These are phyloP conservation scores for Ondatra zibethicus DNA, from an alignment of 2,113 vertebrate species.

Conservation along the genomic window DNA sequence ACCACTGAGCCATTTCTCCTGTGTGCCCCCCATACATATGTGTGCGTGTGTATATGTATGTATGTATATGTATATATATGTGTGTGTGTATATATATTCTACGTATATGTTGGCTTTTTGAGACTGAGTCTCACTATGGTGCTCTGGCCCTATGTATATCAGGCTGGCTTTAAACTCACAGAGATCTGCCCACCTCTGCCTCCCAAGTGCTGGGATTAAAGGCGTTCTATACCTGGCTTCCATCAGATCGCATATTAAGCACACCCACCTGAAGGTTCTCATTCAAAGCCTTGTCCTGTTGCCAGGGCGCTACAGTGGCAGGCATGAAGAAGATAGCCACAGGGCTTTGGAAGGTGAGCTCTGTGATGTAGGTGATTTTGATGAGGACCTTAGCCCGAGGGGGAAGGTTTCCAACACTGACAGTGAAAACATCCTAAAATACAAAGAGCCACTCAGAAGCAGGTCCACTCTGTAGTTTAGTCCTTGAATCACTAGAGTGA, in stretches of 20 bases:
- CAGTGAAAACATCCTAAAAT: slow-evolving; percentile 92
- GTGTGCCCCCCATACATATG: background rate
- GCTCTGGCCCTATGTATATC: background rate
- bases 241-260: slow-evolving; percentile 8
- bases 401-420: slow-evolving; percentile 93
- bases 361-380: slow-evolving; percentile 92
- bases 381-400: slow-evolving; percentile 90
- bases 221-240: background rate
- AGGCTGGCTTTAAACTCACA: background rate
- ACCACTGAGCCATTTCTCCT: too few relatives aligned
- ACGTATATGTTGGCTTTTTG: background rate
- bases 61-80: too few relatives aligned
- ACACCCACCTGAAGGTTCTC: slow-evolving; percentile 90
- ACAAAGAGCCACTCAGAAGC: slow-evolving; percentile 24
- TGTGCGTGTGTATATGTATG: too few relatives aligned
- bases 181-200: background rate
- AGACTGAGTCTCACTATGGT: background rate
- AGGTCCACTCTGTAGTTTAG: background rate
- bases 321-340: slow-evolving; percentile 89
- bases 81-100: too few relatives aligned
- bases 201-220: background rate
- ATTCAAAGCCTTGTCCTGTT: slow-evolving; percentile 90
- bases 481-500: background rate
- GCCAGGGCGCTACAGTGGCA: slow-evolving; percentile 91
- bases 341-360: slow-evolving; percentile 85